Evolutionary conservation across 2,888 invertebrate genomes (phyloP).

Genomic region (Pandemis heparana): DNA sequence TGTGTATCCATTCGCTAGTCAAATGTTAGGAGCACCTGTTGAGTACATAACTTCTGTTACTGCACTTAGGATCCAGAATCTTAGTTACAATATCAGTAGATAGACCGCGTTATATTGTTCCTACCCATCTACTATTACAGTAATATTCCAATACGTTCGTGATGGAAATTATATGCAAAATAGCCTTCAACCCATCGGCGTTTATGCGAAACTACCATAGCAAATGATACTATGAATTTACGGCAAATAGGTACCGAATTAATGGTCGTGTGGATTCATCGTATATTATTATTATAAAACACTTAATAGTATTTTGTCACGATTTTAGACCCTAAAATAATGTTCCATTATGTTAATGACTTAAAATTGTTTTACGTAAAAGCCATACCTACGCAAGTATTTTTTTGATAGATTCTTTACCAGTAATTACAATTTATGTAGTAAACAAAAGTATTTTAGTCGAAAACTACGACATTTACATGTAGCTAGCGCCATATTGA

Average conservation of each 20-base stretch:
- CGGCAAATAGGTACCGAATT: neutral
- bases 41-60: conserved; percentile 34
- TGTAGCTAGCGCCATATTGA: conserved; percentile 2
- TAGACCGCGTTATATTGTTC: conserved; percentile 33
- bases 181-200: conserved; percentile 35
- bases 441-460: neutral
- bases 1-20: conserved; percentile 18
- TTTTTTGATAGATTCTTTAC: neutral
- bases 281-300: neutral
- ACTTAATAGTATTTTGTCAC: neutral
- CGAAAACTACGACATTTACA: neutral
- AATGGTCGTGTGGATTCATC: neutral
- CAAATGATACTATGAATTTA: conserved; percentile 19
- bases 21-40: conserved; percentile 29
- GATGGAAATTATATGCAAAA: conserved; percentile 42
- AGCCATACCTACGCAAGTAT: neutral
- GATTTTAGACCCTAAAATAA: neutral
- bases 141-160: conserved; percentile 35
- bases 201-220: conserved; percentile 24
- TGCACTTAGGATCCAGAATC: conserved; percentile 17
- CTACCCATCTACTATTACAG: conserved; percentile 28
- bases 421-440: neutral
- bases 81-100: conserved; percentile 25
- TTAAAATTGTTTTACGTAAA: neutral
- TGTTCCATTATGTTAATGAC: too few species aligned